Base-by-base conservation (phyloP, 2,797 vertebrate genomes). In the Coregonus ussuriensis region DNA sequence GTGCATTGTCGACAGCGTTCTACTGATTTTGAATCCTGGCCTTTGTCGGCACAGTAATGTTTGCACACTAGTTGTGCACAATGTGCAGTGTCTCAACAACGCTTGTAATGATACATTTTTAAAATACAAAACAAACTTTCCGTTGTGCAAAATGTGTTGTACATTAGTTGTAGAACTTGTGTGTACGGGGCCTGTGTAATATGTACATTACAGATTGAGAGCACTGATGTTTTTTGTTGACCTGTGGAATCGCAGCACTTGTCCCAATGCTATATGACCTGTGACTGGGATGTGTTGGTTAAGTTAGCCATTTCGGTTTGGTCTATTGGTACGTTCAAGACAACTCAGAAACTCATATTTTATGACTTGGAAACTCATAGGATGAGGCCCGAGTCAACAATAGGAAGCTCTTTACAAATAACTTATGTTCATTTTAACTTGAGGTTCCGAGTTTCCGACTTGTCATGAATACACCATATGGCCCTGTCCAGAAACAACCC, bases 161-260 rank as follows among this genome's bases (percentile, higher is more conserved):
- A 47, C 41, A 9, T 47, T 9, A 47, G 41, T 47, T 47, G 41
- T 47, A 47, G 41, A 13, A 47, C 41, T 13, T 11, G 15, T 54
- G 53, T 54, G 53, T 54, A 54, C 16, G 53, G 53, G 53, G 41
- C 41, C 72, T 66, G 72, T 80, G 29, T 29, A 71, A 54, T 83
- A 35, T 73, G 66, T 81, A 78, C 74, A 68, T 81, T 72, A 76
- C 77, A 85, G 72, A 82, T 76, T 74, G 62, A 41, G 54, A 89
- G 87, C 90, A 90, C 88, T 89, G 87, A 88, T 68, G 74, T 75
- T 31, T 74, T 76, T 72, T 79, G 76, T 77, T 85, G 83, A 89
- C 85, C 83, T 88, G 74, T 89, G 80, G 16, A 88, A 82, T 82
- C 82, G 86, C 88, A 81, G 89, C 89, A 86, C 86, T 88, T 85